Evolutionary conservation across 2,113 vertebrate species (phyloP), one percentile per base, ranked within the genome.

Genomic region (Lynx canadensis): DNA sequence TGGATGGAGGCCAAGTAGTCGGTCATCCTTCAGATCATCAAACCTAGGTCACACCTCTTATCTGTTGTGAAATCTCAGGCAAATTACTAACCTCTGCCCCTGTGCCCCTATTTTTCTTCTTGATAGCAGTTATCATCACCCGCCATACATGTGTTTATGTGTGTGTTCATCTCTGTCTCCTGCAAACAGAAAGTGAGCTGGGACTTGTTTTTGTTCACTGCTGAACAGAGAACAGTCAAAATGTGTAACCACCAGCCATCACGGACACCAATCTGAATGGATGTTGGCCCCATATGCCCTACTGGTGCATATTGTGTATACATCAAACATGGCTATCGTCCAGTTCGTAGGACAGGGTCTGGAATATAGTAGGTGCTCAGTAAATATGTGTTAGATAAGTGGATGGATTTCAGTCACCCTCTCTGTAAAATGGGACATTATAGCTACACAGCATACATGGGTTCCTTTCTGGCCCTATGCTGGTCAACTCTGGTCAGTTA

Each of bases 261-360:
- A 14, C 31, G 41, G 90, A 57, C 19, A 29, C 76, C 38, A 4
- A 65, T 69, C 48, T n/a, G 27, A 50, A 50, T 11, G 7, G 10
- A 41, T 18, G 29, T 38, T 55, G 57, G n/a, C 41, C 50, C 18
- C 11, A 0, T 4, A 19, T 21, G 18, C n/a, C 12, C 4, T 12
- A 23, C 8, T 38, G 14, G 5, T 9, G 0, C 11, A 38, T 7
- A 25, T 3, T 4, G 7, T 27, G 45, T 50, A 3, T 31, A 4
- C 1, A 14, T 63, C 63, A 63, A 60, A 73, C 6, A 3, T 55
- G 12, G 29, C n/a, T 18, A 27, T n/a, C 3, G n/a, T 27, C 65
- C 2, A 38, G 81, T 18, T 76, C 18, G 23, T 71, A 74, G 19
- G 10, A 31, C 5, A 78, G 27, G 33, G 81, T 31, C 45, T 86